phyloP scores from a whole-genome alignment of 2,797 vertebrate species.

The Todus mexicanus region DNA sequence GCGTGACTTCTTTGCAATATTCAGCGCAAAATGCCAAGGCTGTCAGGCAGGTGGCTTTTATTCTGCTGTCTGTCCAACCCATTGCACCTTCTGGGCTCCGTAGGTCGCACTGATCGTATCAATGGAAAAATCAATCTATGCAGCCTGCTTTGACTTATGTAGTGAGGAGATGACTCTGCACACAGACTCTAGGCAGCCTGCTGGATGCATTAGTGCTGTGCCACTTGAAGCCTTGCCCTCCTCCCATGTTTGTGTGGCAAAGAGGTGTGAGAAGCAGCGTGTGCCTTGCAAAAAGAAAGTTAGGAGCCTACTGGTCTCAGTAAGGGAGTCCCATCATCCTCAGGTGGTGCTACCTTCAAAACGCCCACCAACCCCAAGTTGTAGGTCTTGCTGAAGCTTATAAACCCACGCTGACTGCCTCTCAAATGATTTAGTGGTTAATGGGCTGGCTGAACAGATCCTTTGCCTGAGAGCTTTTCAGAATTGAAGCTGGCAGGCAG shows the following conservation, averaged over 20 bases:
- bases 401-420: background rate
- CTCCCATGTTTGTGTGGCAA: rapidly evolving
- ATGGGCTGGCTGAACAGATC: background rate
- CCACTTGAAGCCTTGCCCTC: background rate
- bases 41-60: background rate
- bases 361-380: background rate
- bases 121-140: background rate
- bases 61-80: background rate
- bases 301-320: background rate
- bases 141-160: background rate
- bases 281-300: background rate
- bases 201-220: background rate
- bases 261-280: background rate
- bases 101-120: background rate
- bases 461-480: background rate
- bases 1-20: background rate
- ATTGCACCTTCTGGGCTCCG: background rate
- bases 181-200: background rate
- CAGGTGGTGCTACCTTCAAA: background rate
- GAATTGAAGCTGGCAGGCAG: background rate
- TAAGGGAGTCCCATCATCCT: background rate
- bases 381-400: background rate
- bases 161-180: background rate
- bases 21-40: background rate
- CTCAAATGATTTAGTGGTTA: background rate